Evolutionary conservation across 2,888 invertebrate species (phyloP).

Genomic region (Polia nebulosa): DNA sequence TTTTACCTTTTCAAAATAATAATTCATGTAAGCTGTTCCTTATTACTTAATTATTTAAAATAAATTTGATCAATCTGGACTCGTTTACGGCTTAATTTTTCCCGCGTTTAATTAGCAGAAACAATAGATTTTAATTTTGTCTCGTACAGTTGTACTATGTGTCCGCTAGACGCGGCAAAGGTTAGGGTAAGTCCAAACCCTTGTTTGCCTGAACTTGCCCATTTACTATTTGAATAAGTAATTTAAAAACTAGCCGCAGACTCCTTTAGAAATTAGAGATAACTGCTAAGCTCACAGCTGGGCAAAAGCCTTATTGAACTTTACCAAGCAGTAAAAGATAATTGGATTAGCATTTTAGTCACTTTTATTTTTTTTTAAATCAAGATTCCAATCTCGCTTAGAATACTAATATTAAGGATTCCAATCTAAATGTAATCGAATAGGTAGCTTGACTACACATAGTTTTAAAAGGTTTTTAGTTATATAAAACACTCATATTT

Average conservation of each 20-base stretch:
- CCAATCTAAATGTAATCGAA: constrained; percentile 52
- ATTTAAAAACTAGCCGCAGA: constrained; percentile 37
- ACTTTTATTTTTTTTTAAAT: constrained; percentile 56
- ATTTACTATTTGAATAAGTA: constrained; percentile 35
- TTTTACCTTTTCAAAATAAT: no score
- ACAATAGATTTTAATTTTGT: no score
- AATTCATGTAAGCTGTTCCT: no score
- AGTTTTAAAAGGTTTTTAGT: constrained; percentile 35
- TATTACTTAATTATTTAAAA: no score
- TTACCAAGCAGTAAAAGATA: constrained; percentile 65
- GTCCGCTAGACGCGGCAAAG: no score
- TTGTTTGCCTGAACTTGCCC: neutral
- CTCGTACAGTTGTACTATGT: no score
- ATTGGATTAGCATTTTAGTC: constrained; percentile 68
- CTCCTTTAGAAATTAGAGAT: constrained; percentile 52
- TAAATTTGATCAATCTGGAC: no score
- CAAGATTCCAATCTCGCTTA: constrained; percentile 54
- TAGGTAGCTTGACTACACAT: constrained; percentile 37
- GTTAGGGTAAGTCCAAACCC: neutral
- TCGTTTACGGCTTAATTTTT: no score
- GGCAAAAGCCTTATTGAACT: constrained; percentile 55
- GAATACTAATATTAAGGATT: constrained; percentile 57
- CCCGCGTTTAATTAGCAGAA: no score
- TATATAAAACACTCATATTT: constrained; percentile 32
- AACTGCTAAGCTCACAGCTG: constrained; percentile 52